Conservation (phyloP, 2,888 invertebrate species). For the Lottia gigantea region DNA sequence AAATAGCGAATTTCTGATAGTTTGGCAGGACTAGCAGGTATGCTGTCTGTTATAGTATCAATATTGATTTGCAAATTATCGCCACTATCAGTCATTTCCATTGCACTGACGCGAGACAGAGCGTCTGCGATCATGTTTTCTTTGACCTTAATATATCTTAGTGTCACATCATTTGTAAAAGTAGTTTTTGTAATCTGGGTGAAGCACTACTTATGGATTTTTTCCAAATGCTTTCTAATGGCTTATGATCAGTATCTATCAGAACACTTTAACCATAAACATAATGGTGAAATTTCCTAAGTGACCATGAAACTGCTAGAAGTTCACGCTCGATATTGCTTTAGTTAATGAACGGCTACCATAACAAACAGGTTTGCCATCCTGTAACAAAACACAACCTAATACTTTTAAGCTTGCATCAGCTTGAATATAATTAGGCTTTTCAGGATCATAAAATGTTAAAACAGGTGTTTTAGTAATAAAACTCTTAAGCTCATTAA, state of each 20-base stretch:
- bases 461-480: background rate
- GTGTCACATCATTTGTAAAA: conserved; percentile 25
- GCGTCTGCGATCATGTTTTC: conserved; percentile 25
- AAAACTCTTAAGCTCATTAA: background rate
- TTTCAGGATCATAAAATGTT: too few species aligned
- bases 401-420: conserved; percentile 30
- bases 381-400: conserved; percentile 35
- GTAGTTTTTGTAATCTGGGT: conserved; percentile 28
- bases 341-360: conserved; percentile 32
- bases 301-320: too few species aligned
- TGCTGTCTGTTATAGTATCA: too few species aligned
- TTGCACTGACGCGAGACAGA: conserved; percentile 1
- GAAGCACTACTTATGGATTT: conserved; percentile 22
- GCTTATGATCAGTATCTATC: conserved; percentile 33
- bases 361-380: conserved; percentile 34
- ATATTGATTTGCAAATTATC: too few species aligned
- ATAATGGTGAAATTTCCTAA: conserved; percentile 29
- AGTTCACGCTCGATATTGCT: conserved; percentile 36
- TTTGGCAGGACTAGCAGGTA: too few species aligned
- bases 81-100: too few species aligned
- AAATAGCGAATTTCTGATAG: too few species aligned
- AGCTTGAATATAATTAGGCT: conserved; percentile 19
- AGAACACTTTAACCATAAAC: conserved; percentile 28
- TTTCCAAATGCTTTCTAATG: conserved; percentile 29
- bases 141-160: conserved; percentile 19